phyloP scores from a whole-genome alignment of 2,113 vertebrate species.

The Oreochromis niloticus region DNA sequence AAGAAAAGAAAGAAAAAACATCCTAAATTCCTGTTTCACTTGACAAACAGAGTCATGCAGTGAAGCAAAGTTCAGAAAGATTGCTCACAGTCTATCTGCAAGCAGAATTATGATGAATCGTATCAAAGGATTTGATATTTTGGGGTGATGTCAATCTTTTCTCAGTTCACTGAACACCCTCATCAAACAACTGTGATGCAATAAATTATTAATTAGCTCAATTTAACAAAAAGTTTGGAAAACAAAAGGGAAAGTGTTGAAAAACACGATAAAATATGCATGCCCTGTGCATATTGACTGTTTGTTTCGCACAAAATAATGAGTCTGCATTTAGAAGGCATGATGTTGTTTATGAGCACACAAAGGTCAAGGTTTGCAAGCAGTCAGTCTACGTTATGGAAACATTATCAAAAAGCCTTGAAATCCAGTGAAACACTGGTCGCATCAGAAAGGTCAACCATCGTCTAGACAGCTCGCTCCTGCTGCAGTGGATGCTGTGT shows the following conservation, averaged over 20 bases:
- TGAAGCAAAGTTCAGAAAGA: neutral
- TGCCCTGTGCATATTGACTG: neutral
- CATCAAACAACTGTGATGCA: neutral
- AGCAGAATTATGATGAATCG: neutral
- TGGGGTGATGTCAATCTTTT: neutral
- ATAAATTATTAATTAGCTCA: neutral
- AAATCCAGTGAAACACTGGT: conserved; percentile 13
- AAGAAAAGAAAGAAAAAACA: neutral
- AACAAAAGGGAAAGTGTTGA: neutral
- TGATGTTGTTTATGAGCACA: neutral
- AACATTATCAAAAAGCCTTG: conserved; percentile 31
- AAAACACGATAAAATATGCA: neutral
- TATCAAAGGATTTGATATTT: neutral
- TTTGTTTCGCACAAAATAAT: neutral
- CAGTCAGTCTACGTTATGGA: conserved; percentile 24
- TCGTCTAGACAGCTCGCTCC: conserved; percentile 39
- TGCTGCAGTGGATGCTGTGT: conserved; percentile 1
- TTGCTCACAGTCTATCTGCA: neutral
- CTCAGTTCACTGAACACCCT: neutral
- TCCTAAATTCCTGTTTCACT: neutral
- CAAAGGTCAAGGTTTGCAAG: conserved; percentile 43
- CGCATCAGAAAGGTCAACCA: conserved; percentile 56
- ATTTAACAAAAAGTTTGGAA: neutral
- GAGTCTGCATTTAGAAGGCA: neutral
- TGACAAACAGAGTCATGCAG: neutral